These are phyloP conservation scores for Shargacucullia verbasci DNA, from an alignment of 2,888 invertebrate species.

Conservation along the genomic window DNA sequence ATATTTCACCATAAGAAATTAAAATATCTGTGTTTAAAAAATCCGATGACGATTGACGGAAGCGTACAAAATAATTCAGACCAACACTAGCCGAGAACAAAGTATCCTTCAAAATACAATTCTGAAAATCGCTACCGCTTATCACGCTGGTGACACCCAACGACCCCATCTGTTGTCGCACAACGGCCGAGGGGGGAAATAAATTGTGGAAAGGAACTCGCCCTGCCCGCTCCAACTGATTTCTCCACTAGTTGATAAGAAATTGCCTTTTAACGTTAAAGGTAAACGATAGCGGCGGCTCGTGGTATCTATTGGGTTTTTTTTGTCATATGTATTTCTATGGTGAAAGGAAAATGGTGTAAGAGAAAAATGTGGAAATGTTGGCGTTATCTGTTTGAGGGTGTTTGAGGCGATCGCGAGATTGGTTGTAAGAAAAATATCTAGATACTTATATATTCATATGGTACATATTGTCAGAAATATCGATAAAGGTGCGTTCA, in stretches of 20 bases:
- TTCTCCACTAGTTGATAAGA: slow-evolving; percentile 58
- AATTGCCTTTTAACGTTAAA: slow-evolving; percentile 55
- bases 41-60: no score
- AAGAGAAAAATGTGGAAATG: slow-evolving; percentile 11
- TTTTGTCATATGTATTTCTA: slow-evolving; percentile 47
- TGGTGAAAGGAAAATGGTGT: slow-evolving; percentile 15
- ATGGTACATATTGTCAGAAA: neutral
- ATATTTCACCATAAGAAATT: no score
- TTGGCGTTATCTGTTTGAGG: slow-evolving; percentile 19
- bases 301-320: slow-evolving; percentile 25
- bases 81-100: no score
- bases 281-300: slow-evolving; percentile 43
- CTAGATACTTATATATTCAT: slow-evolving; percentile 26
- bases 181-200: slow-evolving; percentile 63
- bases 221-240: slow-evolving; percentile 57
- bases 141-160: slow-evolving; percentile 1
- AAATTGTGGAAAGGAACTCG: slow-evolving; percentile 68
- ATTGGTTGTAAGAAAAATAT: slow-evolving; percentile 6
- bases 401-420: neutral
- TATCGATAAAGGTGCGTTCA: no score
- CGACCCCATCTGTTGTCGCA: slow-evolving; percentile 70
- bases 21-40: no score
- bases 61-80: no score
- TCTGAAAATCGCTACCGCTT: slow-evolving; percentile 40
- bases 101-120: neutral